Evolutionary conservation across 2,888 invertebrate genomes (phyloP), one percentile per base, ranked within the genome.

Genomic region (Meteorus cinctellus): DNA sequence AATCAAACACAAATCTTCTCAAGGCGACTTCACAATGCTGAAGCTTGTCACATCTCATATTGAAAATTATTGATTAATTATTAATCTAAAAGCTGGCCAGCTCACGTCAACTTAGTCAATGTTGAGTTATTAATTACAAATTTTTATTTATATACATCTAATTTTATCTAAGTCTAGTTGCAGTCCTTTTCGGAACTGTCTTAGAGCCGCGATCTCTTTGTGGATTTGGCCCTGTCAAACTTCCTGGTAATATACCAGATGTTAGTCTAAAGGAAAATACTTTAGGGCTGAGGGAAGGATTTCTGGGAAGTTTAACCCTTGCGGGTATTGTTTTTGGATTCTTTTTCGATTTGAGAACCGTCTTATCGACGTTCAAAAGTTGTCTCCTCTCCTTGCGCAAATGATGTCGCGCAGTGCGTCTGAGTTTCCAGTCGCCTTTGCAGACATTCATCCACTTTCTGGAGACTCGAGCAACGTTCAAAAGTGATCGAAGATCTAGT

Each of bases 131-230:
- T 34, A 8, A 34, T 34, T 34, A 34, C 0, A 4, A 34, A 34
- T 34, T 8, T 34, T 24, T 24, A 24, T 24, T 24, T 24, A 24
- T 24, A 24, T 34, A 34, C 34, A 34, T 14, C 6, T 27, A 60
- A 60, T 62, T 16, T 16, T 62, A 62, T 62, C 62, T 62, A 29
- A 62, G n/a, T 62, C 62, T 62, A 62, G 31, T 31, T 4, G 10
- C 31, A 14, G 16, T 31, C 29, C 31, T 10, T 16, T 62, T 14
- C 12, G 62, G 31, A 62, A 31, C 16, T 12, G 4, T 16, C 16
- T 29, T 31, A 5, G 62, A 8, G 16, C 29, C 14, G 16, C 62
- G 62, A 29, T 62, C 16, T 29, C 4, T 27, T 4, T 4, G 16
- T 62, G 29, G 29, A 27, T 29, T 60, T 16, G 31, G 31, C 5